Evolutionary conservation across 1,140 invertebrate genomes (phyloP).

Genomic region (Gryon sp.): DNA sequence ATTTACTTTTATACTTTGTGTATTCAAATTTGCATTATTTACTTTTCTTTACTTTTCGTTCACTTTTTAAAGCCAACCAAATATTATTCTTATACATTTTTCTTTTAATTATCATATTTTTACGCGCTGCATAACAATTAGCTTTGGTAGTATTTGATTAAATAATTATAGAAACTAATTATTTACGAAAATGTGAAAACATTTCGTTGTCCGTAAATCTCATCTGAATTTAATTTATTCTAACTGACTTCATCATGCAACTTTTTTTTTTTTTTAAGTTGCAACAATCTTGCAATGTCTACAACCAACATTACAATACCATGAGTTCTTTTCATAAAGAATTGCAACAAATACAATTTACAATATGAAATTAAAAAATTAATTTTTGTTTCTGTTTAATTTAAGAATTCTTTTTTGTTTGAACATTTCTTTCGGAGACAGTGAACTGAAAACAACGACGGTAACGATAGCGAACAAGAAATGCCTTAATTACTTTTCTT

Average conservation of each 20-base stretch:
- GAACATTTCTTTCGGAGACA: constrained; percentile 5
- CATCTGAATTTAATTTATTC: constrained; percentile 41
- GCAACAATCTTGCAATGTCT: no score
- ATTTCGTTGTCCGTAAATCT: constrained; percentile 4
- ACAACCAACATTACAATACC: constrained; percentile 9
- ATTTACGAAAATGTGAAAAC: constrained; percentile 14
- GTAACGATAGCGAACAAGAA: constrained; percentile 48
- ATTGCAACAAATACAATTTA: background rate
- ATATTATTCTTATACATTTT: no score
- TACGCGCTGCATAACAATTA: no score
- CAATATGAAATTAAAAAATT: constrained; percentile 10
- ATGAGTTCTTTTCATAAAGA: background rate
- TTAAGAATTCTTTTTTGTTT: background rate
- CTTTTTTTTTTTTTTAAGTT: no score
- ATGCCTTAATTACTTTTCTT: constrained; percentile 57
- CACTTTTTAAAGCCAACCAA: no score
- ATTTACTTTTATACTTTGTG: no score
- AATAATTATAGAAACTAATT: constrained; percentile 9
- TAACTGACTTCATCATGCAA: constrained; percentile 13
- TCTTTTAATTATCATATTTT: no score
- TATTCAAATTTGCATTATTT: no score
- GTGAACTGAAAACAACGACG: constrained; percentile 28
- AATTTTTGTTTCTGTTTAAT: constrained; percentile 4
- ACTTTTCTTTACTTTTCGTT: no score
- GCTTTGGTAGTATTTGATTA: no score